Evolutionary conservation across 2,797 vertebrate genomes (phyloP).

Genomic region (Anabacerthia variegaticeps): DNA sequence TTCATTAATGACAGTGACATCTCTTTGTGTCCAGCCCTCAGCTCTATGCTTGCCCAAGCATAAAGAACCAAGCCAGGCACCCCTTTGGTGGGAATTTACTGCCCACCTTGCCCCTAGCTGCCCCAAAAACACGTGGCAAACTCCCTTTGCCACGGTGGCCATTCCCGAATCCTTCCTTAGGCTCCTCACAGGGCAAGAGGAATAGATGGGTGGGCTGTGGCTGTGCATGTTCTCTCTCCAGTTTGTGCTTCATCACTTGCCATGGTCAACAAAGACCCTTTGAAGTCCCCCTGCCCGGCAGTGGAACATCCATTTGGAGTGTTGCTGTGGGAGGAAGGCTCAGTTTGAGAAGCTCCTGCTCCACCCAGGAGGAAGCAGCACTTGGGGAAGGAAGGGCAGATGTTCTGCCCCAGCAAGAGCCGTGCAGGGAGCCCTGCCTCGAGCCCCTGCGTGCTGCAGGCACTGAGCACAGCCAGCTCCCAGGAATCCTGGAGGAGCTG

Average conservation of each 20-base stretch:
- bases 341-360: background rate
- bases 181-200: background rate
- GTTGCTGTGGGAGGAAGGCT: background rate
- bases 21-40: background rate
- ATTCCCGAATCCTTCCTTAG: background rate
- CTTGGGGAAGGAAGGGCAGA: background rate
- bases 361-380: background rate
- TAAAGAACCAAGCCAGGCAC: background rate
- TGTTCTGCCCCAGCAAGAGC: background rate
- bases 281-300: rapidly evolving
- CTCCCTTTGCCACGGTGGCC: background rate
- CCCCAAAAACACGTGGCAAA: background rate
- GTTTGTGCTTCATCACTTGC: background rate
- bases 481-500: background rate
- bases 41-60: background rate
- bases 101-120: background rate
- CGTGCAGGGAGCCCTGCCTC: background rate
- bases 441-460: background rate
- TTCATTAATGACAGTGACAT: background rate
- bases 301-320: background rate
- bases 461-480: background rate
- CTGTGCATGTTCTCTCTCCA: background rate
- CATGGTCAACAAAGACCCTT: background rate
- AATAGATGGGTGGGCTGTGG: background rate
- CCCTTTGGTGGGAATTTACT: background rate